Evolutionary conservation across 64 coral and sea anemone species (phyloP), one percentile per base, ranked within the genome.

Genomic region (Montipora cactus): DNA sequence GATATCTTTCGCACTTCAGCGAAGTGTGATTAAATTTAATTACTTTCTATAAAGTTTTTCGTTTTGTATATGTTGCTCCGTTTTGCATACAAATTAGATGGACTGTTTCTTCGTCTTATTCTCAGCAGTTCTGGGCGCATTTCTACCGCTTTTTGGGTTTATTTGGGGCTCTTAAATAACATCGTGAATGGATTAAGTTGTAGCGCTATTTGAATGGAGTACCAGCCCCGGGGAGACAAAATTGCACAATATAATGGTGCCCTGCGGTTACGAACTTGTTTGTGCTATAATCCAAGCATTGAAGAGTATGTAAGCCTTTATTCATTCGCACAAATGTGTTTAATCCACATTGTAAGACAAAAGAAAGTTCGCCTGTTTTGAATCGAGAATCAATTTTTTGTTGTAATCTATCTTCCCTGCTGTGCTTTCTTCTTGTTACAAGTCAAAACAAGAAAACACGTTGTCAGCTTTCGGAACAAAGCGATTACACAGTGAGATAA

Each of bases 1-100:
- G 66, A 86, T 70, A 71, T 86, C 82, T 86, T 86, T 71, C 44
- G 64, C 82, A 86, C 82, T 86, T 86, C 44, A 72, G 16, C 62
- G 47, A 3, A 86, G 62, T 49, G 46, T 72, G 66, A 86, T 86
- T 86, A 86, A 72, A 72, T 86, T 86, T 86, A 86, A 86, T 86
- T 86, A 86, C 82, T 86, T 86, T 70, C 64, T 50, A 86, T 71
- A 47, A 86, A 67, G 62, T 71, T 72, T 86, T 78, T 49, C 47
- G 76, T 76, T 46, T 67, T 15, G 59, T 15, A 16, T 16, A 62
- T 59, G 79, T 62, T 61, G 55, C 79, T 81, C 61, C 79, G 79
- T 59, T 28, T 81, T 86, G 82, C 82, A 86, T 86, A 86, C 47
- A 70, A 86, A 86, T 66, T 70, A 71, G 44, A 28, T 25, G 5